These are phyloP conservation scores for Pocillopora verrucosa DNA, from an alignment of 64 coral and sea anemone species.

Conservation along the genomic window DNA sequence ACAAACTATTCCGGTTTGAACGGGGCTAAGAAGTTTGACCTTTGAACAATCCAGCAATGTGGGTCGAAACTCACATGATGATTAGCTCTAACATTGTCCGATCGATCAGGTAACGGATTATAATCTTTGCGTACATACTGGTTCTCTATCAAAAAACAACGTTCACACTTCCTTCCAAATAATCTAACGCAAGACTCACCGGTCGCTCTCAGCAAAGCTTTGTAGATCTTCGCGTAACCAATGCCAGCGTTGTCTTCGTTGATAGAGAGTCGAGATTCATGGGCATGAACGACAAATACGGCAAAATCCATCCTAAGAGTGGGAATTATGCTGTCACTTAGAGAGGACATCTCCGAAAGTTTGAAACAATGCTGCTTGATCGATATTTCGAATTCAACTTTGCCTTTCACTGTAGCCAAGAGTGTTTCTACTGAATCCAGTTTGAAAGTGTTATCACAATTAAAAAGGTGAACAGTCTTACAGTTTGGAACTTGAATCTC, in stretches of 20 bases:
- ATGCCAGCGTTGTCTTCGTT: conserved; percentile 65
- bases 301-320: conserved; percentile 30
- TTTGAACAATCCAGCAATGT: too few relatives aligned
- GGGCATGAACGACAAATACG: conserved; percentile 80
- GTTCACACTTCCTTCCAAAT: too few relatives aligned
- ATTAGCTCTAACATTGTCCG: too few relatives aligned
- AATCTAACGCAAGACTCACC: conserved; percentile 9
- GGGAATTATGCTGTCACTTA: not conserved
- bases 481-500: too few relatives aligned
- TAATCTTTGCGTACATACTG: too few relatives aligned
- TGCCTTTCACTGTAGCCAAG: not conserved
- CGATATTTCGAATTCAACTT: conserved; percentile 5
- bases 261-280: conserved; percentile 68
- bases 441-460: conserved; percentile 67
- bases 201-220: conserved; percentile 49
- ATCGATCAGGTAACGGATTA: too few relatives aligned
- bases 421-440: conserved; percentile 40
- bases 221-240: conserved; percentile 75
- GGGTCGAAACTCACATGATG: too few relatives aligned
- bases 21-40: too few relatives aligned
- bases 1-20: too few relatives aligned
- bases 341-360: conserved; percentile 43
- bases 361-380: conserved; percentile 42
- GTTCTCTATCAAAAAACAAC: not conserved
- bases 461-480: conserved; percentile 54